phyloP scores from a whole-genome alignment of 1,140 invertebrate species.

The Euwallacea similis region DNA sequence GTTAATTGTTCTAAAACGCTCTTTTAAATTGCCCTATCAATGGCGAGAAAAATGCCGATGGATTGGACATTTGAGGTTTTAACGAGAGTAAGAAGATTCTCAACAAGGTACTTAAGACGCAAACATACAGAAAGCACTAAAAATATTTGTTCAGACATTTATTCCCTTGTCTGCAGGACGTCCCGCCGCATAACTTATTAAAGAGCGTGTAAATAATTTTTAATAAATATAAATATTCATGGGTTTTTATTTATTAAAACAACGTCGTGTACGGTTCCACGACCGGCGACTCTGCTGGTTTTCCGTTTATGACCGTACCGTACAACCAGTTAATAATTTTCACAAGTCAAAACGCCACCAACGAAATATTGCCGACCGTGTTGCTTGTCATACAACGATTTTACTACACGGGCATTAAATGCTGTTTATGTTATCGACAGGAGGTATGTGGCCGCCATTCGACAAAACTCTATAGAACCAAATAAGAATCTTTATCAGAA shows the following conservation, averaged over 20 bases:
- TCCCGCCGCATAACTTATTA: slow-evolving; percentile 25
- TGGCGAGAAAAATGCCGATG: too few species aligned
- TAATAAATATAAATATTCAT: slow-evolving; percentile 30
- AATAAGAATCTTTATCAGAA: too few species aligned
- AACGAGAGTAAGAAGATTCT: too few species aligned
- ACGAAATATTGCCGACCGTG: slow-evolving; percentile 31
- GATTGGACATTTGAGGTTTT: too few species aligned
- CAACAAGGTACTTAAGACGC: not conserved
- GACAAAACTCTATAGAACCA: too few species aligned
- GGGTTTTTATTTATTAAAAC: slow-evolving; percentile 23
- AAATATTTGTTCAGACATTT: slow-evolving; percentile 25
- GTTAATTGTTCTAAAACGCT: too few species aligned
- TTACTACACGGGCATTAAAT: slow-evolving; percentile 36
- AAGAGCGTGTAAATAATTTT: slow-evolving; percentile 27
- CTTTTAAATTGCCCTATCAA: too few species aligned
- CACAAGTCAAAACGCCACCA: slow-evolving; percentile 25
- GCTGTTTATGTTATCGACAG: slow-evolving; percentile 31
- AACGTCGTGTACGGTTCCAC: slow-evolving; percentile 16
- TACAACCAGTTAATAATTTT: slow-evolving; percentile 33
- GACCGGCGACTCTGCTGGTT: slow-evolving; percentile 14
- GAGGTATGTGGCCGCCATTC: not conserved
- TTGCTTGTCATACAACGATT: slow-evolving; percentile 35
- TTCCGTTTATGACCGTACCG: slow-evolving; percentile 24
- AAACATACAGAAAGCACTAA: slow-evolving; percentile 6
- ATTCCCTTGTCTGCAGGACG: slow-evolving; percentile 20